Percentiles rank a stretch among this genome's conserved stretches.
Conservation (phyloP, 2,888 invertebrate genomes). For the Matsumyia berberina region DNA sequence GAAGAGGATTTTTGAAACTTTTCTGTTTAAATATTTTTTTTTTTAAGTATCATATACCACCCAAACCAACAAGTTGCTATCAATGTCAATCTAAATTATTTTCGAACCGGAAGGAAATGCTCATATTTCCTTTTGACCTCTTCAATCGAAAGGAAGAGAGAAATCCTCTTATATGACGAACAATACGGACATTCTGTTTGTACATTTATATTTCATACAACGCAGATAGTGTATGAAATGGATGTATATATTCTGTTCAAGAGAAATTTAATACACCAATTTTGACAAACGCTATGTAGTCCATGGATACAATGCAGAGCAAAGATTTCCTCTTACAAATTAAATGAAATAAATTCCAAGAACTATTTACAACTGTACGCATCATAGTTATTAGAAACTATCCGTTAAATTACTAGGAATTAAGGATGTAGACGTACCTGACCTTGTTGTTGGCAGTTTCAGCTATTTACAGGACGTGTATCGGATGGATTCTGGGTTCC, state of each 20-base stretch:
- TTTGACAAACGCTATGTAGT: no score
- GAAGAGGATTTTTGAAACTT: not conserved
- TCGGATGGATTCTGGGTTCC: no score
- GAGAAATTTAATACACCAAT: not conserved
- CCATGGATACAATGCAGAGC: no score
- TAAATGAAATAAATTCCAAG: no score
- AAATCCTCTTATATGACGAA: constrained; percentile 4
- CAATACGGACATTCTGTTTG: not conserved
- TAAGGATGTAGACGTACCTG: no score
- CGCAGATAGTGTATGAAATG: not conserved
- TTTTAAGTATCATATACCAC: not conserved
- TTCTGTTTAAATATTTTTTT: not conserved
- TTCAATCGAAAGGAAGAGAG: not conserved
- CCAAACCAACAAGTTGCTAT: not conserved
- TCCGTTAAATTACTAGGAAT: no score
- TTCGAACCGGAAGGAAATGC: not conserved
- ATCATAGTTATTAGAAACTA: no score
- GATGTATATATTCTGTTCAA: not conserved
- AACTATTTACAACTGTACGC: no score
- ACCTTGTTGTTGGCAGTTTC: no score
- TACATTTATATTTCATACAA: not conserved
- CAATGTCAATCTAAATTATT: not conserved
- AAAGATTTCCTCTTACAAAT: no score
- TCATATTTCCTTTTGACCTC: not conserved
- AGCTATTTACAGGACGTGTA: no score